A percentile compares a stretch with the other conserved stretches of the same genome.
Evolutionary conservation across 2,888 invertebrate genomes (phyloP).

Genomic region (Phalera bucephala): DNA sequence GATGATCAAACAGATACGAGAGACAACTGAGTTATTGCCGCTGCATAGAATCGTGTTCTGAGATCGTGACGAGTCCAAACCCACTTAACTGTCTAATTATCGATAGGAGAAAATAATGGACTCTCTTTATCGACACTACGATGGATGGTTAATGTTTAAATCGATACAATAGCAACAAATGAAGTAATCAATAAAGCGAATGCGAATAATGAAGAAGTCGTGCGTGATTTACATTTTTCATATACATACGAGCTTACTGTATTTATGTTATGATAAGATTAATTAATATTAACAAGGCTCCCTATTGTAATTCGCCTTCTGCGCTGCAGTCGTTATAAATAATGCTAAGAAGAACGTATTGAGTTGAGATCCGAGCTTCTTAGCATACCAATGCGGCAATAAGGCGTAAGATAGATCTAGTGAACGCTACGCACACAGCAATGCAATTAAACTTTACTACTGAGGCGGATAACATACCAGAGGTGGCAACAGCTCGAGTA

Average conservation of each 20-base stretch:
- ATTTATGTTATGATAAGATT: constrained; percentile 29
- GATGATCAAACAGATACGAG: constrained; percentile 20
- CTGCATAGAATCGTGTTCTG: constrained; percentile 45
- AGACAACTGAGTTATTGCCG: constrained; percentile 40
- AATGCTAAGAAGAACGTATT: constrained; percentile 7
- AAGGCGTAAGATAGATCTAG: constrained; percentile 8
- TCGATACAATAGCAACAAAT: constrained; percentile 36
- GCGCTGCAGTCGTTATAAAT: constrained; percentile 13
- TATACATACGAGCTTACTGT: constrained; percentile 11
- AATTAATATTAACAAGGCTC: constrained; percentile 21
- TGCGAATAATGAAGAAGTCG: constrained; percentile 32
- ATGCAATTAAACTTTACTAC: constrained; percentile 28
- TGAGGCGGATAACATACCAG: constrained; percentile 12
- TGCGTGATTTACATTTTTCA: constrained; percentile 32
- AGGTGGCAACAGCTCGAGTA: constrained; percentile 5
- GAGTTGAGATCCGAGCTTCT: constrained; percentile 1
- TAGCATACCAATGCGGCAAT: constrained; percentile 11
- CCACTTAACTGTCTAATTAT: constrained; percentile 60
- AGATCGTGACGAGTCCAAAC: constrained; percentile 52
- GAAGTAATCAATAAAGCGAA: constrained; percentile 36
- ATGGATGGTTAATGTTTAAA: constrained; percentile 36
- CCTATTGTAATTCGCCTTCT: constrained; percentile 6
- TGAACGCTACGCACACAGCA: constrained; percentile 10
- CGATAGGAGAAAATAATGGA: constrained; percentile 47
- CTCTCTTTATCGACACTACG: constrained; percentile 40